Conservation (phyloP, 2,888 invertebrate species). For the Nymphalis c-album region DNA sequence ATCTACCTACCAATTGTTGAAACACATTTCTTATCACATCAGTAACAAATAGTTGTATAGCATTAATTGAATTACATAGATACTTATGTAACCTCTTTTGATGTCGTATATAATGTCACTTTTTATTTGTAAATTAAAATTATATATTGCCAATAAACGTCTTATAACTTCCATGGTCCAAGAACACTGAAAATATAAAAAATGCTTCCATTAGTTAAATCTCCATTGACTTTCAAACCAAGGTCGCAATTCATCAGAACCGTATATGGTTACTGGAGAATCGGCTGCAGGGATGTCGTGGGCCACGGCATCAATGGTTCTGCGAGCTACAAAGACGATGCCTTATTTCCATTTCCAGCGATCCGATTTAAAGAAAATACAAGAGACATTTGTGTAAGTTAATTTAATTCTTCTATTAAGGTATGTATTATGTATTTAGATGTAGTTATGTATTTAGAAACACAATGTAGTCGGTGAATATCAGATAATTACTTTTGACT, state of each 20-base stretch:
- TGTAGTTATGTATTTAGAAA: no score
- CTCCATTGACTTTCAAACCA: constrained; percentile 9
- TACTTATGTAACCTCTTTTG: neutral
- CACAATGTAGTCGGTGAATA: no score
- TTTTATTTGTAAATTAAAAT: neutral
- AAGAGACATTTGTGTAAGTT: constrained; percentile 78
- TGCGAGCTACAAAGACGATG: constrained; percentile 80
- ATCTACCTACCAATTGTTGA: no score
- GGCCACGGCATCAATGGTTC: constrained; percentile 83
- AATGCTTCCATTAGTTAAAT: constrained; percentile 16
- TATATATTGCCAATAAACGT: neutral
- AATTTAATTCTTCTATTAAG: no score
- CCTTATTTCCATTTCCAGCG: constrained; percentile 83
- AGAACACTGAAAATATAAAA: neutral
- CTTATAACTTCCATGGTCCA: neutral
- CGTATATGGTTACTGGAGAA: constrained; percentile 58
- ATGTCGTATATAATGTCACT: neutral
- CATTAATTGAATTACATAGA: no score
- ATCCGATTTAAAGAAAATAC: constrained; percentile 83
- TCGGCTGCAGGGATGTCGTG: constrained; percentile 85
- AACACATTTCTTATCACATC: no score
- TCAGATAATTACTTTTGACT: no score
- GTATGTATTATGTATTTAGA: no score
- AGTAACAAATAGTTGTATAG: no score
- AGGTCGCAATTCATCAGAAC: constrained; percentile 41